Conservation (phyloP, 1,140 invertebrate genomes). For the Eurosta solidaginis region DNA sequence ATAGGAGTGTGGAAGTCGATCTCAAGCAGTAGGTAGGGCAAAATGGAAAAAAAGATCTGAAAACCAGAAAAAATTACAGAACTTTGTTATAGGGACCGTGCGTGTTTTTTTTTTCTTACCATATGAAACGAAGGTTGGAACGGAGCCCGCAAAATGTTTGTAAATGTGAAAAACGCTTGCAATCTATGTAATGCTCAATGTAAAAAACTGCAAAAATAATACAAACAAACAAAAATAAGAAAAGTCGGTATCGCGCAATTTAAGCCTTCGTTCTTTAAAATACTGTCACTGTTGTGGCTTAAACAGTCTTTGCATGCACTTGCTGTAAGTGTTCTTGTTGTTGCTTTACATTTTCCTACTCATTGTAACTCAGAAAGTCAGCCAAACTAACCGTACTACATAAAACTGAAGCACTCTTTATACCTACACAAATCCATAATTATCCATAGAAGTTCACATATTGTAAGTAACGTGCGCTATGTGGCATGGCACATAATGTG, state of each 20-base stretch:
- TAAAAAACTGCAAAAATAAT: no score
- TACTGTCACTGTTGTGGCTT: neutral
- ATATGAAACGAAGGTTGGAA: no score
- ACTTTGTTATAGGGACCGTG: neutral
- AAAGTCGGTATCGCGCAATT: neutral
- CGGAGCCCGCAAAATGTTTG: no score
- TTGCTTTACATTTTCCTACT: neutral
- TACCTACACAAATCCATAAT: neutral
- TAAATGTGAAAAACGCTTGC: no score
- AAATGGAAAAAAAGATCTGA: neutral
- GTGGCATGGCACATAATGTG: neutral
- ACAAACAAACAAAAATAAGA: no score
- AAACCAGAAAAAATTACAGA: neutral
- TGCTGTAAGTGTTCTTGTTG: neutral
- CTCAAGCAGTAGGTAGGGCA: neutral
- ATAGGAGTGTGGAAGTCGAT: no score
- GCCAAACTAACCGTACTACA: neutral
- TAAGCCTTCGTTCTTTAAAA: neutral
- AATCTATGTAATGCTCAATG: no score
- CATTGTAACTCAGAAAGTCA: neutral
- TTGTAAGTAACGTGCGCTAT: neutral
- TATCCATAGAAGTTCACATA: constrained; percentile 1
- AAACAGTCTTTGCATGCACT: no score
- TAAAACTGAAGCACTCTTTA: neutral
- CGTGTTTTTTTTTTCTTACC: neutral